A percentile compares a stretch with the other conserved stretches of the same genome.
These are phyloP conservation scores for Condylura cristata DNA, from an alignment of 2,113 vertebrate species.

Conservation along the genomic window DNA sequence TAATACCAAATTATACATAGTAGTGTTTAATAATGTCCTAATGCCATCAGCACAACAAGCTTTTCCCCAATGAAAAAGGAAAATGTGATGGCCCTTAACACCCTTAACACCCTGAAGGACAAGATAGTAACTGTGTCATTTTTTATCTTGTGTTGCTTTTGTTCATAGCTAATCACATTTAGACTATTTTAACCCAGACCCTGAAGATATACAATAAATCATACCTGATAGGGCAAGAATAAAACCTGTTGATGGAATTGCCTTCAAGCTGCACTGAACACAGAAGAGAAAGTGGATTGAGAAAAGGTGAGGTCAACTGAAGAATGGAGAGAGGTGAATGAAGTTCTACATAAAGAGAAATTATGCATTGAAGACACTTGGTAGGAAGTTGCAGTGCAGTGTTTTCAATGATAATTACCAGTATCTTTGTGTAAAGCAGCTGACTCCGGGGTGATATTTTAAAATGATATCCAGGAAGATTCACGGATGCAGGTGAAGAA, in stretches of 20 bases:
- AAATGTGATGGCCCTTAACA: constrained; percentile 57
- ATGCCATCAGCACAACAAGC: constrained; percentile 9
- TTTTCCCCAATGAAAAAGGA: constrained; percentile 15
- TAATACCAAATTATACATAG: constrained; percentile 55
- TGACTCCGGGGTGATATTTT: not conserved
- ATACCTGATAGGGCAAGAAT: constrained; percentile 35
- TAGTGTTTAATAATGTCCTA: constrained; percentile 45
- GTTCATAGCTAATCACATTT: constrained; percentile 61
- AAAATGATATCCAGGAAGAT: not conserved
- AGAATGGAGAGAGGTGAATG: constrained; percentile 41
- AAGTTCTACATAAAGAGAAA: constrained; percentile 35
- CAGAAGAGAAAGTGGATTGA: not conserved
- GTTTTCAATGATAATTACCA: not conserved
- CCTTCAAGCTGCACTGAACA: constrained; percentile 55
- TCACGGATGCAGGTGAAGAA: not conserved
- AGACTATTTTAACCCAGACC: constrained; percentile 63
- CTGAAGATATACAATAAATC: constrained; percentile 66
- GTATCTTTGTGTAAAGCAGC: not conserved
- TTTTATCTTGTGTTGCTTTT: constrained; percentile 51
- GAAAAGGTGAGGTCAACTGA: constrained; percentile 14
- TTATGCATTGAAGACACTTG: not conserved
- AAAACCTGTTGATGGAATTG: constrained; percentile 56
- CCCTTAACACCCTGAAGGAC: constrained; percentile 55
- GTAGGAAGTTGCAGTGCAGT: not conserved
- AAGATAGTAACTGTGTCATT: constrained; percentile 1